Conservation (phyloP, 2,888 invertebrate genomes). For the Gibbula magus region DNA sequence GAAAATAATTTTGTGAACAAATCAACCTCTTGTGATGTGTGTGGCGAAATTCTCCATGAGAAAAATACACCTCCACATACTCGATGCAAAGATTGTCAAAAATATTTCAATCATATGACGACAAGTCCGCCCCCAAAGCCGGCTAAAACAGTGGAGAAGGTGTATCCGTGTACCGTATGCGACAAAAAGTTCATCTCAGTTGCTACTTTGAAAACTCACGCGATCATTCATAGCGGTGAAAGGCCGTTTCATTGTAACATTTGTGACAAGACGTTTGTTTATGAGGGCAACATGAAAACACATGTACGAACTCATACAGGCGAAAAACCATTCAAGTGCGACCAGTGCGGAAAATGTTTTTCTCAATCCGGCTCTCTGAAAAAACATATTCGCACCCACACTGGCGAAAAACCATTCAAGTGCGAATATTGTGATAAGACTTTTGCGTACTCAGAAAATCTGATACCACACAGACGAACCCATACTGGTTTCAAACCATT, state of each 20-base stretch:
- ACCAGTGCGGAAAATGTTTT: constrained; percentile 72
- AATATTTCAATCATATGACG: too few relatives aligned
- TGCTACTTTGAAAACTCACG: constrained; percentile 3
- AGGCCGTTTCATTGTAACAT: neutral
- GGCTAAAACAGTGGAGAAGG: neutral
- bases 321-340: constrained; percentile 73
- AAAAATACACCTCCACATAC: too few relatives aligned
- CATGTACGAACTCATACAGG: constrained; percentile 68
- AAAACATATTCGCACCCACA: constrained; percentile 80
- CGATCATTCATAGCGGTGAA: neutral
- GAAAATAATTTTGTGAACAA: too few relatives aligned
- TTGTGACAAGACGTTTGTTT: neutral
- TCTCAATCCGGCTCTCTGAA: constrained; percentile 73
- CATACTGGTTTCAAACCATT: neutral
- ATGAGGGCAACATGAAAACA: neutral
- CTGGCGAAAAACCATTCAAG: constrained; percentile 72
- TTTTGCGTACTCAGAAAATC: constrained; percentile 30
- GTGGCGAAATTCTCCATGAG: too few relatives aligned
- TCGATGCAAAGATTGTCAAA: too few relatives aligned
- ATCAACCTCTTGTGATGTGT: too few relatives aligned
- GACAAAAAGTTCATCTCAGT: neutral
- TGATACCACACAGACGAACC: constrained; percentile 33
- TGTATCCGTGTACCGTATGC: neutral
- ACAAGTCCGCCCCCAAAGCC: too few relatives aligned
- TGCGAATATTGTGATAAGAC: constrained; percentile 68